A percentile compares a stretch with the other conserved stretches of the same genome.
These are phyloP conservation scores for Platanista minor DNA, from an alignment of 2,113 vertebrate species.

Conservation along the genomic window DNA sequence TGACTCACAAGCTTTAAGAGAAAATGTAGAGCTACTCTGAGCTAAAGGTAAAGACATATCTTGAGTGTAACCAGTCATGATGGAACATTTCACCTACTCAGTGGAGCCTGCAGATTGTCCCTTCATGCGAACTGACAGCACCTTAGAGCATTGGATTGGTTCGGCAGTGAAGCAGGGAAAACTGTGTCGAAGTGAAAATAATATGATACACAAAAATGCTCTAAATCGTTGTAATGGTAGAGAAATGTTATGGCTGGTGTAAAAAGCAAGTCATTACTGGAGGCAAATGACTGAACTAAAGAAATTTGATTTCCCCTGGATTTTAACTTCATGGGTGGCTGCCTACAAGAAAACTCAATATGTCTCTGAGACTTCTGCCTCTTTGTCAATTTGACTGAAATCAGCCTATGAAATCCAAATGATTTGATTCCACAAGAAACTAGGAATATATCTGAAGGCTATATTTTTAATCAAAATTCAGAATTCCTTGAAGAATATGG, in stretches of 20 bases:
- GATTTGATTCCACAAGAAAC: constrained; percentile 17
- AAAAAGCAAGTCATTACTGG: constrained; percentile 66
- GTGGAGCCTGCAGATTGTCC: constrained; percentile 45
- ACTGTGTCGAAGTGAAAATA: constrained; percentile 61
- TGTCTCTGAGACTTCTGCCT: constrained; percentile 48
- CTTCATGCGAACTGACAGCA: constrained; percentile 38
- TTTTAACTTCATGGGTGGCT: constrained; percentile 71
- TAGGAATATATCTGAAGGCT: constrained; percentile 29
- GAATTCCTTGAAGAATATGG: neutral
- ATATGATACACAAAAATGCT: constrained; percentile 62
- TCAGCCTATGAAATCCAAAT: constrained; percentile 53
- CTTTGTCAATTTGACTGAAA: constrained; percentile 63
- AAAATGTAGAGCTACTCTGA: neutral
- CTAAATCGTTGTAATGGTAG: constrained; percentile 50
- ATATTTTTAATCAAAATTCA: constrained; percentile 45
- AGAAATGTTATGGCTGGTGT: constrained; percentile 64
- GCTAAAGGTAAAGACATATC: constrained; percentile 16
- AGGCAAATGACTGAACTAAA: constrained; percentile 74
- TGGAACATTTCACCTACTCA: constrained; percentile 22
- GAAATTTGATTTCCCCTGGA: constrained; percentile 68
- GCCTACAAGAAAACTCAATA: constrained; percentile 60
- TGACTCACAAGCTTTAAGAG: neutral
- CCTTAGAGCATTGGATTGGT: constrained; percentile 9
- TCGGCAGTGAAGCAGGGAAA: constrained; percentile 47
- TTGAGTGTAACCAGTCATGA: constrained; percentile 38